Conservation (phyloP, 2,888 invertebrate genomes). For the Tinea semifulvella region DNA sequence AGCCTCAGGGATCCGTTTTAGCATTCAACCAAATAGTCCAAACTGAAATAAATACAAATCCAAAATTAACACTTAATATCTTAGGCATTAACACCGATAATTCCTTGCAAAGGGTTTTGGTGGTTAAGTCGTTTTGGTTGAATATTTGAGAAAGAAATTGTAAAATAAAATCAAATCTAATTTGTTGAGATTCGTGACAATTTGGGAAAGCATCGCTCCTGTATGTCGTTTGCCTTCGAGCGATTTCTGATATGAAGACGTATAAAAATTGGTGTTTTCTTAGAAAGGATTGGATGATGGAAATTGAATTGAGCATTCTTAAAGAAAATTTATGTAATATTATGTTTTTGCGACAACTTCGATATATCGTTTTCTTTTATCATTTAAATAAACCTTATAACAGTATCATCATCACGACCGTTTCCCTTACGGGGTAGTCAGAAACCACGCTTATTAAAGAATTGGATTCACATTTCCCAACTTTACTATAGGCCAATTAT, state of each 20-base stretch:
- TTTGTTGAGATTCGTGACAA: constrained; percentile 46
- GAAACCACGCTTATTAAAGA: too few species aligned
- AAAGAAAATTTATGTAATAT: too few species aligned
- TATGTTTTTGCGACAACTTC: too few species aligned
- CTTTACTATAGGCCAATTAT: too few species aligned
- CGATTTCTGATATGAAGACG: constrained; percentile 12
- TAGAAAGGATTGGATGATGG: constrained; percentile 5
- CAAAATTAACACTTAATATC: background rate
- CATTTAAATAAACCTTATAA: too few species aligned
- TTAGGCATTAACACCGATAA: constrained; percentile 1
- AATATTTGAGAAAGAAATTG: constrained; percentile 45
- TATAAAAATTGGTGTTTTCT: constrained; percentile 14
- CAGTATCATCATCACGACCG: too few species aligned
- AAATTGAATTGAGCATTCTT: constrained; percentile 4
- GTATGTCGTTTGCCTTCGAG: constrained; percentile 11
- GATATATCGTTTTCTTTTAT: too few species aligned
- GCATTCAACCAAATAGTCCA: background rate
- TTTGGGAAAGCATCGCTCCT: constrained; percentile 30
- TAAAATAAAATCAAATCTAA: constrained; percentile 61
- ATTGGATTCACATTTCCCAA: too few species aligned
- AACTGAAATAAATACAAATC: background rate
- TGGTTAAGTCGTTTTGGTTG: constrained; percentile 18
- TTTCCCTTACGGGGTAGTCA: too few species aligned
- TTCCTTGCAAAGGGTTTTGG: constrained; percentile 13
- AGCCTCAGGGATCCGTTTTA: constrained; percentile 28